Conservation (phyloP, 2,113 vertebrate species). For the Charina bottae region DNA sequence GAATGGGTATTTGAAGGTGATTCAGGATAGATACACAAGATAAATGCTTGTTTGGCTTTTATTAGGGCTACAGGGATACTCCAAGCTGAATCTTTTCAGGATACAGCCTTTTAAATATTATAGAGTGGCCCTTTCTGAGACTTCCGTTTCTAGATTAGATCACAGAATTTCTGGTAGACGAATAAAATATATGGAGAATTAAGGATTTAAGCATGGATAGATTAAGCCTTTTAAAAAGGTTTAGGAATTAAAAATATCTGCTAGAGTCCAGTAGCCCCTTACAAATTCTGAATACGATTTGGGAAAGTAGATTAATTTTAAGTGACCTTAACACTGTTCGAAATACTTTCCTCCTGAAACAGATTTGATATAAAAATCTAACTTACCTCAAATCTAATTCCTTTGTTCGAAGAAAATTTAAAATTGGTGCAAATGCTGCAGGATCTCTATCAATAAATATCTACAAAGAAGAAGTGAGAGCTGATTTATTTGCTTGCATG, state of each 20-base stretch:
- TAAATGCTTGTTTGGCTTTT: neutral
- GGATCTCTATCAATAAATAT: constrained; percentile 99
- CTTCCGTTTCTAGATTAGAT: neutral
- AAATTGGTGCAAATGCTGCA: constrained; percentile 95
- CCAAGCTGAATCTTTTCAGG: neutral
- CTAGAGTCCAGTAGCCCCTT: neutral
- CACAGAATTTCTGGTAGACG: neutral
- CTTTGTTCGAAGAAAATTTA: constrained; percentile 99
- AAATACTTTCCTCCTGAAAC: neutral
- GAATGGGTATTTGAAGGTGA: neutral
- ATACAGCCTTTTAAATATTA: neutral
- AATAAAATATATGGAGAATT: neutral
- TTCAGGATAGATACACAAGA: neutral
- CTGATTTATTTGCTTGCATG: constrained; percentile 20
- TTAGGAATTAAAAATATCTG: neutral
- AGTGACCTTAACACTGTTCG: neutral
- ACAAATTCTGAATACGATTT: neutral
- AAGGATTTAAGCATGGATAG: neutral
- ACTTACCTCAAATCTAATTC: constrained; percentile 93
- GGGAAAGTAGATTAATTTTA: neutral
- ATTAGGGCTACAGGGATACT: neutral
- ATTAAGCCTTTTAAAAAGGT: neutral
- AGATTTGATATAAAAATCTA: neutral
- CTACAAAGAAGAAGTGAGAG: constrained; percentile 74
- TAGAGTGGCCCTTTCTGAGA: neutral